phyloP scores from a whole-genome alignment of 2,113 vertebrate genomes.

The Corydoras sp. region DNA sequence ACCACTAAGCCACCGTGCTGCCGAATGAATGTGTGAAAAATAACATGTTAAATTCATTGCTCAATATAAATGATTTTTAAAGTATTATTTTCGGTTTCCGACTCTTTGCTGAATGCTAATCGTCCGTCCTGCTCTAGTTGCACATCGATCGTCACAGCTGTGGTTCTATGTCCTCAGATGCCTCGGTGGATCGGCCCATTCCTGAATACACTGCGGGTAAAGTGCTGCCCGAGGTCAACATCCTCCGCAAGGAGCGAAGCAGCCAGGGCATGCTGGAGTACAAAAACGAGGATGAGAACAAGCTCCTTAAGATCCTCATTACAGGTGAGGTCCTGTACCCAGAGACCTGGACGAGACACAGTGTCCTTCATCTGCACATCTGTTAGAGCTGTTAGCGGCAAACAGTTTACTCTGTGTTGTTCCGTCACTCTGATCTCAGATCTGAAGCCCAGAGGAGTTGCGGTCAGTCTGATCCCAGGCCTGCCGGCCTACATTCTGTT shows the following conservation, averaged over 20 bases:
- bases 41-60: too few species aligned
- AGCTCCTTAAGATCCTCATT: conserved; percentile 85
- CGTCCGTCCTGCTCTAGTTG: not conserved
- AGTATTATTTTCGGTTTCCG: too few species aligned
- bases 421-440: conserved; percentile 66
- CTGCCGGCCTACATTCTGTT: conserved; percentile 93
- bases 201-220: conserved; percentile 56
- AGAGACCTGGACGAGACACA: not conserved
- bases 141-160: not conserved
- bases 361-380: too few species aligned
- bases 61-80: too few species aligned
- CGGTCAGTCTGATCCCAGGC: conserved; percentile 83
- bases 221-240: conserved; percentile 56
- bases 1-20: too few species aligned
- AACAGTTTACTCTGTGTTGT: not conserved
- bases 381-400: too few species aligned
- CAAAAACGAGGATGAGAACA: conserved; percentile 81
- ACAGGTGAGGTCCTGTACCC: conserved; percentile 58
- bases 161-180: conserved; percentile 52
- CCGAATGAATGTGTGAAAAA: too few species aligned
- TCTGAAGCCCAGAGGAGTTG: conserved; percentile 86
- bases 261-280: conserved; percentile 94
- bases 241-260: conserved; percentile 89
- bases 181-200: conserved; percentile 74
- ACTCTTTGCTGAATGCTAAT: not conserved